Evolutionary conservation across 2,113 vertebrate species (phyloP).

Genomic region (Sigmodon hispidus): DNA sequence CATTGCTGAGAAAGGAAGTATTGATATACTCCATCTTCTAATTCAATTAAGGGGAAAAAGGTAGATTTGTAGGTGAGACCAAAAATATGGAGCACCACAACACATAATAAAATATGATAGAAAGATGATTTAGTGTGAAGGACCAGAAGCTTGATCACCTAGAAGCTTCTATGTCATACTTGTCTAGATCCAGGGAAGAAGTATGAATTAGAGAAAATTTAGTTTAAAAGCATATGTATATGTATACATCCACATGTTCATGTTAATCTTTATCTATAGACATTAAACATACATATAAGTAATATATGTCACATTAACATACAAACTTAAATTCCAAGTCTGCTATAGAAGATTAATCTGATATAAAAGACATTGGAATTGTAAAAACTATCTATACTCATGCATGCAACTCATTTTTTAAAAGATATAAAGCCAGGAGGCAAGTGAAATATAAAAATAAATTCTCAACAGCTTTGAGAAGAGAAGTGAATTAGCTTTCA

Average conservation of each 20-base stretch:
- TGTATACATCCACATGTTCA: too few species aligned
- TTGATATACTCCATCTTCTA: background rate
- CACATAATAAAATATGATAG: background rate
- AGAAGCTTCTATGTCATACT: background rate
- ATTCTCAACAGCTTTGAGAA: background rate
- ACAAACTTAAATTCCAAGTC: background rate
- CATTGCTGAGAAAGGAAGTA: background rate
- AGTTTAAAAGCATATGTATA: background rate
- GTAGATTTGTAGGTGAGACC: background rate
- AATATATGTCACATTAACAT: background rate
- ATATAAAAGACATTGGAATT: too few species aligned
- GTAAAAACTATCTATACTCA: background rate
- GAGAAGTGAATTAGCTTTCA: background rate
- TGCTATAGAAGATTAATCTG: background rate
- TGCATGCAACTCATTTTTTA: background rate
- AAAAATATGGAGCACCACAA: too few species aligned
- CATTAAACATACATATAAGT: background rate
- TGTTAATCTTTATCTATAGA: background rate
- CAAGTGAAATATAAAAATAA: background rate
- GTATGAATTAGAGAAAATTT: background rate
- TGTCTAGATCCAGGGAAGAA: background rate
- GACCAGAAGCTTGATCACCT: background rate
- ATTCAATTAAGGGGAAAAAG: background rate
- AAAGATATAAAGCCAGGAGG: background rate
- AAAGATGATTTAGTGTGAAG: background rate